Evolutionary conservation across 2,888 invertebrate species (phyloP).

Genomic region (Mythimna vitellina): DNA sequence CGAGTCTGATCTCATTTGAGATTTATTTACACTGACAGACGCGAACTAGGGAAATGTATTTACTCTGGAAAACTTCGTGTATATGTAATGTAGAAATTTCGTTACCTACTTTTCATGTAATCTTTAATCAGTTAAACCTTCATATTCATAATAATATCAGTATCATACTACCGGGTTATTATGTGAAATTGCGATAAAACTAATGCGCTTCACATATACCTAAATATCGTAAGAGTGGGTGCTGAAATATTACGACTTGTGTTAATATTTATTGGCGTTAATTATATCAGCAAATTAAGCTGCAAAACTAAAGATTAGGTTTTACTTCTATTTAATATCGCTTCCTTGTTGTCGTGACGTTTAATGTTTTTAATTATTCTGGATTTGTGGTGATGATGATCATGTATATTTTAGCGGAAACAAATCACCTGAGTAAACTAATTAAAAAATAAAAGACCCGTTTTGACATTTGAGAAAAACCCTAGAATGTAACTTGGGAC

Average conservation of each 20-base stretch:
- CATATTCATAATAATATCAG: not conserved
- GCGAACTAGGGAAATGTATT: constrained; percentile 23
- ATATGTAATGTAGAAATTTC: not conserved
- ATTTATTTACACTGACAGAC: constrained; percentile 38
- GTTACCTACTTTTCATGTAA: constrained; percentile 14
- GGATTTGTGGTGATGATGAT: not conserved
- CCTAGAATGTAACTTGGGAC: too few species aligned
- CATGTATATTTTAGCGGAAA: not conserved
- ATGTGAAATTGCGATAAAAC: constrained; percentile 33
- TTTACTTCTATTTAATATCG: not conserved
- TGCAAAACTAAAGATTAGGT: not conserved
- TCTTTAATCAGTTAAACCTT: constrained; percentile 15
- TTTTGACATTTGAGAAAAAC: too few species aligned
- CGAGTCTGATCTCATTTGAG: constrained; percentile 33
- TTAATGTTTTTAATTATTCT: not conserved
- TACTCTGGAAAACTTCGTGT: not conserved
- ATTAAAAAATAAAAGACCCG: too few species aligned
- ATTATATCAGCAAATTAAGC: constrained; percentile 21
- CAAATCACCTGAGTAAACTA: not conserved
- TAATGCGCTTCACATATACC: constrained; percentile 11
- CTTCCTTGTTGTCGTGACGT: constrained; percentile 4
- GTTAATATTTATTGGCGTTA: constrained; percentile 5
- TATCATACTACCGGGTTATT: constrained; percentile 18
- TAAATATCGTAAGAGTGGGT: constrained; percentile 10
- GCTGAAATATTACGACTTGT: constrained; percentile 4